These are phyloP conservation scores for Teleogryllus occipitalis DNA, from an alignment of 1,140 invertebrate species.

Conservation along the genomic window DNA sequence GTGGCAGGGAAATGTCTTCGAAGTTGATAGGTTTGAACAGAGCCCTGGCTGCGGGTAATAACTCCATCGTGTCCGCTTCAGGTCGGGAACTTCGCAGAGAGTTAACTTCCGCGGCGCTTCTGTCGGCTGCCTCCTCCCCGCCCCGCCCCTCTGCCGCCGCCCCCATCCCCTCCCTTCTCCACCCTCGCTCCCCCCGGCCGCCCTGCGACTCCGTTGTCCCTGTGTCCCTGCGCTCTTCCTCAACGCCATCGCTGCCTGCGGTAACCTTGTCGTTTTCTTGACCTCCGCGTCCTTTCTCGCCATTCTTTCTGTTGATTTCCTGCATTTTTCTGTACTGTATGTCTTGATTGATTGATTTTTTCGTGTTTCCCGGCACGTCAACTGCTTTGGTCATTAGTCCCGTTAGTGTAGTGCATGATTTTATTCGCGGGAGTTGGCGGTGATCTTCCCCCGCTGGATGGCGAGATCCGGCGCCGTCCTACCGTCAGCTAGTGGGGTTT, in stretches of 20 bases:
- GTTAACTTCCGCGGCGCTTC: neutral
- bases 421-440: no score
- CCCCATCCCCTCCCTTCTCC: neutral
- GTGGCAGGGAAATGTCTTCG: neutral
- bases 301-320: no score
- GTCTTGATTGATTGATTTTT: no score
- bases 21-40: slow-evolving; percentile 4
- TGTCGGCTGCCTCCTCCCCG: neutral
- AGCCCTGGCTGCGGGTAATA: neutral
- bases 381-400: no score
- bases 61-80: slow-evolving; percentile 3
- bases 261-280: neutral
- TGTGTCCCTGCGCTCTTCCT: neutral
- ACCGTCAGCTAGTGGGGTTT: no score
- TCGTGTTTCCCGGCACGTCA: no score
- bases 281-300: no score
- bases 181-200: neutral
- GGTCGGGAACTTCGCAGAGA: neutral
- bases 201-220: neutral
- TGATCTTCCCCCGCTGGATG: no score
- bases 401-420: no score
- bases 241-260: neutral
- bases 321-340: no score
- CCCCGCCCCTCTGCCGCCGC: no score
- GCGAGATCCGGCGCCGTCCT: no score